Base-by-base conservation (phyloP, 2,888 invertebrate species). In the Tridacna gigas region DNA sequence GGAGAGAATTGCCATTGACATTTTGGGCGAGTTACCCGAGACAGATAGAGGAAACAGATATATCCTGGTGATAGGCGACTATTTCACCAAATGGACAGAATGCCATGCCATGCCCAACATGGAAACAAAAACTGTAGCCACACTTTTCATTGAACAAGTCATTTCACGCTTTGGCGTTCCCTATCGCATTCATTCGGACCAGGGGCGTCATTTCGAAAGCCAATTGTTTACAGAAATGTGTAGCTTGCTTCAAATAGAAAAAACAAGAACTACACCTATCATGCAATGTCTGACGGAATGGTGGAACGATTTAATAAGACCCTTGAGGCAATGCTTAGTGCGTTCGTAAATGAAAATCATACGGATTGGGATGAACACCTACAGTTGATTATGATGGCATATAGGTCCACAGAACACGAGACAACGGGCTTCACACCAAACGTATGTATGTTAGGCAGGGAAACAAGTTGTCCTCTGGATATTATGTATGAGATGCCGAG, bases 321-420 rank as follows among this genome's bases (percentile, higher is more conserved):
- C 0, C 65, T 89, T 13, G 65, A 28, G 4, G 61, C 79, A 0
- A 89, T 89, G 87, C 51, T 89, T 0, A 86, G 84, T 48, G 67
- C 75, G 20, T 87, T 67, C 77, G 84, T 86, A 9, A 56, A 74
- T 20, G 74, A 77, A 56, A 82, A 82, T 77, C 56, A 56, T 56
- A 56, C 56, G 1, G 56, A 56, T 56, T 56, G 56, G 56, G 56
- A 56, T 56, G 56, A 56, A 56, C 56, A 56, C 20, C 56, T 56
- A 20, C 56, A 56, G 20, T 20, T 56, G 56, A 20, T 56, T 56
- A 56, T 56, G 56, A 56, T 56, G 56, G 56, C 56, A 56, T 56
- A 56, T 20, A 56, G 56, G 56, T 56, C 56, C 18, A 56, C 56
- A 20, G 56, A 56, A 56, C 56, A 56, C 20, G 56, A 56, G 18